Conservation (phyloP, 1,140 invertebrate species). For the Heliconius himera region DNA sequence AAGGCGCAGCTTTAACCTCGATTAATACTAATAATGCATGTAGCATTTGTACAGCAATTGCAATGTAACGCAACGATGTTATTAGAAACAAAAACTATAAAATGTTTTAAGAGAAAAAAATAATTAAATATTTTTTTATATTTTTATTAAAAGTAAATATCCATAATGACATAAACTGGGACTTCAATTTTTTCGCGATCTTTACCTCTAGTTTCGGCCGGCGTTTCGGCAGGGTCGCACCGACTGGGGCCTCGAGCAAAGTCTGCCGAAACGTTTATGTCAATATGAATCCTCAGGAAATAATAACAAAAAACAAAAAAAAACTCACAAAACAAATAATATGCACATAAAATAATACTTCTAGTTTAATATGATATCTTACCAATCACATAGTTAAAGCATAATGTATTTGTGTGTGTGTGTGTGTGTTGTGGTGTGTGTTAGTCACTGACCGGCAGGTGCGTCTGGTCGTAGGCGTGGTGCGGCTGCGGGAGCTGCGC, state of each 20-base stretch:
- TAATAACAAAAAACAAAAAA: neutral
- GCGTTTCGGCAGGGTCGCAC: constrained; percentile 7
- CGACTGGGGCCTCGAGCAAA: constrained; percentile 11
- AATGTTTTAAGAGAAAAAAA: neutral
- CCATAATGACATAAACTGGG: constrained; percentile 1
- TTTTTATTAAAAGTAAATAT: neutral
- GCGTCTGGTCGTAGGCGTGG: constrained; percentile 64
- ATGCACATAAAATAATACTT: neutral
- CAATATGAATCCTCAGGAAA: constrained; percentile 9
- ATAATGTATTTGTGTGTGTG: neutral
- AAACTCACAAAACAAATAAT: neutral
- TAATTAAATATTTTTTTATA: neutral
- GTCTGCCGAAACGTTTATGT: constrained; percentile 14
- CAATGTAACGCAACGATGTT: neutral
- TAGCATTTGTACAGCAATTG: neutral
- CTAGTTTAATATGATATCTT: neutral
- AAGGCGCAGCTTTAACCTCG: constrained; percentile 1
- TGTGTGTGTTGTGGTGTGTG: neutral
- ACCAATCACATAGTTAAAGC: neutral
- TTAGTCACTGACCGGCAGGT: constrained; percentile 59
- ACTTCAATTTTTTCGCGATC: neutral
- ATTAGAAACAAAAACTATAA: neutral
- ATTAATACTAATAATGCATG: neutral
- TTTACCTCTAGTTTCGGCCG: constrained; percentile 10
- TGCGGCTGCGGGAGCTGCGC: constrained; percentile 46